Base-by-base conservation (phyloP, 2,888 invertebrate species). In the Baccha elongata region DNA sequence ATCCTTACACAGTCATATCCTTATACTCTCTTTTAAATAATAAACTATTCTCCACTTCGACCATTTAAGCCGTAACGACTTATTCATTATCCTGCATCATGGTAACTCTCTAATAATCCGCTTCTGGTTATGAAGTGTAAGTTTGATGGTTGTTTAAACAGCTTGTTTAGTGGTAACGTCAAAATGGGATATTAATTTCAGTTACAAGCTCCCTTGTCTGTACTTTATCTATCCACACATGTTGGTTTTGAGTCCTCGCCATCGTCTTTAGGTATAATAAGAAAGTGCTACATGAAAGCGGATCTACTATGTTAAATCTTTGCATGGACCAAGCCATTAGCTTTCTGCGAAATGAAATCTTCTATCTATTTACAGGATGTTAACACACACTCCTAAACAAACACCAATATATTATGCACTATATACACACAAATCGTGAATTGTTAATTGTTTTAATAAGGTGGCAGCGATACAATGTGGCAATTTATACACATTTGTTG, bases 371-470 rank as follows among this genome's bases (percentile, higher is more conserved):
- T 29, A 37, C 29, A 37, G n/a, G 50, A n/a, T 55, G 67, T 52
- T 37, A 32, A 62, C 67, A 62, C 13, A 19, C 13, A 35, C 29
- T 6, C 8, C 8, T 8, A 32, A 32, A 32, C 44, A 17, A 60
- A 52, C 65, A 53, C 21, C 37, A 17, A 21, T 23, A 40, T 15
- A 17, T 37, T 23, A 40, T 15, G 21, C 35, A 53, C 53, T n/a
- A 48, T 23, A 29, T 32, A 52, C 65, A 62, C 53, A 83, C 72
- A 78, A 72, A 76, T 83, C 67, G 76, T 76, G 67, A 72, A 76
- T 83, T 68, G 76, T 83, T 83, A 72, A 83, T 83, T 83, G 76
- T 78, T 83, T 81, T 65, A 71, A 76, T 75, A 76, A 72, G 76
- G 76, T 72, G 72, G 78, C 50, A 68, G 71, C 65, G 21, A 65